Evolutionary conservation across 1,140 invertebrate genomes (phyloP).

Genomic region (Drosophila lacteicornis): DNA sequence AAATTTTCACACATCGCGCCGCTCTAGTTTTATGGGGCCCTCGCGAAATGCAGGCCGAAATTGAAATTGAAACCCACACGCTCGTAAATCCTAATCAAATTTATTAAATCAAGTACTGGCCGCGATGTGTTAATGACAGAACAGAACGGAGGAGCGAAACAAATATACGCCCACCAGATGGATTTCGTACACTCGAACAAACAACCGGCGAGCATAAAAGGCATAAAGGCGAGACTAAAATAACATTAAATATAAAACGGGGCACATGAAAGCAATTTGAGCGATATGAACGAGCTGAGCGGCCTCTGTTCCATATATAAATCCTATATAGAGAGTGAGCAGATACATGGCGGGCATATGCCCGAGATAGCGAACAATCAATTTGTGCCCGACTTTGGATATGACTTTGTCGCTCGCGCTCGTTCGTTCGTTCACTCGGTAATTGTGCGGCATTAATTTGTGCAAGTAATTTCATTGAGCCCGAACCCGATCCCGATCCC

Average conservation of each 20-base stretch:
- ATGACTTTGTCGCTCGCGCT: constrained; percentile 40
- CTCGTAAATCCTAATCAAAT: constrained; percentile 79
- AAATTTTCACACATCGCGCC: not conserved
- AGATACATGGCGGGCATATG: constrained; percentile 26
- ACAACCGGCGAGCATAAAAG: constrained; percentile 39
- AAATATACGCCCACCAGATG: constrained; percentile 54
- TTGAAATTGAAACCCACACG: constrained; percentile 55
- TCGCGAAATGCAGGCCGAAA: constrained; percentile 14
- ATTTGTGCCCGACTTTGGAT: constrained; percentile 60
- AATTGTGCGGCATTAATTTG: constrained; percentile 75
- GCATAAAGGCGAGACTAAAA: constrained; percentile 2
- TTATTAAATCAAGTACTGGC: constrained; percentile 78
- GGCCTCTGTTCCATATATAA: constrained; percentile 18
- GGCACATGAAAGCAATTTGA: constrained; percentile 36
- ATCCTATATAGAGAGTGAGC: constrained; percentile 45
- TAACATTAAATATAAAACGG: constrained; percentile 16
- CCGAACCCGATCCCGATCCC: constrained; percentile 13
- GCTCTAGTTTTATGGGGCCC: constrained; percentile 21
- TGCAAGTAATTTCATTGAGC: constrained; percentile 79
- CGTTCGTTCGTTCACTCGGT: constrained; percentile 34
- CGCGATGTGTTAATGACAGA: constrained; percentile 64
- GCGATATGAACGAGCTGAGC: constrained; percentile 25
- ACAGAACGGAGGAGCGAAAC: constrained; percentile 47
- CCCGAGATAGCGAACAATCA: constrained; percentile 68
- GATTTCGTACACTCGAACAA: constrained; percentile 31